Percentiles rank a stretch among this genome's conserved stretches.
These are phyloP conservation scores for Sebastes hubbsi DNA, from an alignment of 2,797 vertebrate species.

Conservation along the genomic window DNA sequence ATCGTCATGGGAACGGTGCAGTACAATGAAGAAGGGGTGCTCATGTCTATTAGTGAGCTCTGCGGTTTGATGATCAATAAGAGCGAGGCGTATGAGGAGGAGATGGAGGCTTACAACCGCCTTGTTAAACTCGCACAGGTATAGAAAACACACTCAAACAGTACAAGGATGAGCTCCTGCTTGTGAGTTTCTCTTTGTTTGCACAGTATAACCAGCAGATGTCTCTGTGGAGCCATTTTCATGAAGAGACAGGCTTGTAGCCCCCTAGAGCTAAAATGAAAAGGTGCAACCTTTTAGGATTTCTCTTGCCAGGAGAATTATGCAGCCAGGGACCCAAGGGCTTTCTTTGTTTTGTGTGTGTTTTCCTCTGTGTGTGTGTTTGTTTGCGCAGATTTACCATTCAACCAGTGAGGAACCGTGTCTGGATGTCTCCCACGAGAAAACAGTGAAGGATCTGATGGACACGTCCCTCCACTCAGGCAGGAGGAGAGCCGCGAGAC, in stretches of 20 bases:
- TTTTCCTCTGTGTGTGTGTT: not conserved
- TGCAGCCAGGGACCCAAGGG: not conserved
- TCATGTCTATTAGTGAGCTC: slow-evolving; percentile 73
- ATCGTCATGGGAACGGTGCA: slow-evolving; percentile 85
- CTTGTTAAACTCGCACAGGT: slow-evolving; percentile 72
- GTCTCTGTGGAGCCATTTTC: slow-evolving; percentile 34
- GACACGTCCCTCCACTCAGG: slow-evolving; percentile 57
- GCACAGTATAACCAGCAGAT: slow-evolving; percentile 52
- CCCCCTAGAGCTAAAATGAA: not conserved
- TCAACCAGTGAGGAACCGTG: slow-evolving; percentile 66
- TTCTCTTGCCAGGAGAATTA: not conserved
- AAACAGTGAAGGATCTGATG: slow-evolving; percentile 74
- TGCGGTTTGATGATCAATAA: slow-evolving; percentile 81
- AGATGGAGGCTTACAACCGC: slow-evolving; percentile 51
- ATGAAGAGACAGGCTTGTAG: not conserved
- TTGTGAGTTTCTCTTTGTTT: not conserved
- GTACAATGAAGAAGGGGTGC: slow-evolving; percentile 79
- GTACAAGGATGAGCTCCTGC: not conserved
- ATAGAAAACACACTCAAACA: not conserved
- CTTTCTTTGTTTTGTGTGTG: not conserved
- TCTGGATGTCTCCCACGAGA: slow-evolving; percentile 77
- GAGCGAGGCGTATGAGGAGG: slow-evolving; percentile 12
- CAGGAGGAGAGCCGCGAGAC: slow-evolving; percentile 71
- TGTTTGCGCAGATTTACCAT: slow-evolving; percentile 72
- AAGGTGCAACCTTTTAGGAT: not conserved